Percentiles rank a stretch among this genome's conserved stretches.
Conservation (phyloP, 2,797 vertebrate genomes). For the Megalops cyprinoides region DNA sequence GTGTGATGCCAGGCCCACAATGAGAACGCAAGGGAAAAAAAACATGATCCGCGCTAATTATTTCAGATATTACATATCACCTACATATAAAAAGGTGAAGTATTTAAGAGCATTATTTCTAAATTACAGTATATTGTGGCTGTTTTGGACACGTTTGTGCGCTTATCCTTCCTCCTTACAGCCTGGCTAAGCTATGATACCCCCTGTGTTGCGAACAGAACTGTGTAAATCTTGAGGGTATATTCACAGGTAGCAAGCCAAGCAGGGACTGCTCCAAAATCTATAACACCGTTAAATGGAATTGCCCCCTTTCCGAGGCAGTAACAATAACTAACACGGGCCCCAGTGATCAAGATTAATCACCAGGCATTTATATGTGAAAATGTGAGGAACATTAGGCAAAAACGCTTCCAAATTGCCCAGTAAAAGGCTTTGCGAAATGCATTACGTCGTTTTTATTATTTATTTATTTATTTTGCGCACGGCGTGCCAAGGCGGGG, state of each 20-base stretch:
- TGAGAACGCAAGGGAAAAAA: not conserved
- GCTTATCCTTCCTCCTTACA: conserved; percentile 55
- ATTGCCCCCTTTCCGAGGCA: conserved; percentile 59
- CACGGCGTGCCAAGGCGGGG: conserved; percentile 17
- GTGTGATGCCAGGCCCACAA: not conserved
- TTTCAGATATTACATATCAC: conserved; percentile 27
- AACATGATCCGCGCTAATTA: conserved; percentile 31
- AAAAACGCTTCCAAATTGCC: conserved; percentile 56
- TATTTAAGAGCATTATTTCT: no score
- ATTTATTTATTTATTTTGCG: conserved; percentile 42
- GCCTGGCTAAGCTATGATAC: conserved; percentile 54
- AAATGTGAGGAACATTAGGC: conserved; percentile 50
- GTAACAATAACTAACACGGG: conserved; percentile 49
- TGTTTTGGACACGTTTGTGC: conserved; percentile 23
- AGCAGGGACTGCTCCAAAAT: conserved; percentile 55
- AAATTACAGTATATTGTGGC: not conserved
- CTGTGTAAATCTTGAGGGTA: conserved; percentile 58
- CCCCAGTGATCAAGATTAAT: conserved; percentile 52
- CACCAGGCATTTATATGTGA: conserved; percentile 44
- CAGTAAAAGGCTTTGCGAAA: conserved; percentile 52
- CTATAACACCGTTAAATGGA: conserved; percentile 65
- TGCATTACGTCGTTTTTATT: conserved; percentile 50
- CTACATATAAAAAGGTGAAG: no score
- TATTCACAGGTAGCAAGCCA: conserved; percentile 51
- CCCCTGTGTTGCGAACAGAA: conserved; percentile 67